Conservation (phyloP, 1,140 invertebrate species). For the Lepidurus packardi region DNA sequence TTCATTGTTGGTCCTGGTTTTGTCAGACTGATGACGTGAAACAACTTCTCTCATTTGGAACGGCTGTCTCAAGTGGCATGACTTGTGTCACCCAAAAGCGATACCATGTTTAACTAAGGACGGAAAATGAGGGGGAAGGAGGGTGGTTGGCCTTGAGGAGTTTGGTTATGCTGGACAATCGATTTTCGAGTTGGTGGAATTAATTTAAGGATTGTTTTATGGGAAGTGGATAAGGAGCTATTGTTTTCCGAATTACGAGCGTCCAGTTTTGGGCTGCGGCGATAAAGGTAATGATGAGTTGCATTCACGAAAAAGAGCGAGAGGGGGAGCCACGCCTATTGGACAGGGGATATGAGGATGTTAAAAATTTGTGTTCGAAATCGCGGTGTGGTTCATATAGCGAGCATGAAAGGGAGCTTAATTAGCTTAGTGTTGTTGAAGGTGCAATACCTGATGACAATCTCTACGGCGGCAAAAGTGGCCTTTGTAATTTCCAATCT, state of each 20-base stretch:
- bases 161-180: not conserved
- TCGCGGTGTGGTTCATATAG: not conserved
- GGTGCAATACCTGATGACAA: conserved; percentile 13
- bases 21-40: not conserved
- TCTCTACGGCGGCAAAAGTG: not conserved
- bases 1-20: not conserved
- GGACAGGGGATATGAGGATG: not conserved
- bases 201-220: not conserved
- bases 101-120: too few species aligned
- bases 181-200: not conserved
- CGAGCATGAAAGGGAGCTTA: conserved; percentile 10
- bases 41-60: not conserved
- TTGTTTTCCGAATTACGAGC: not conserved
- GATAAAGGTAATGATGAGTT: conserved; percentile 19
- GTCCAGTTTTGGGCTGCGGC: not conserved
- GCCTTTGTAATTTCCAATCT: conserved; percentile 9
- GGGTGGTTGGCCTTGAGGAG: not conserved
- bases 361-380: not conserved
- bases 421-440: conserved; percentile 14
- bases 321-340: conserved; percentile 2
- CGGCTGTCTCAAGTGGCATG: not conserved
- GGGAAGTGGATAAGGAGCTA: not conserved
- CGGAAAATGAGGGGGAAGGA: too few species aligned
- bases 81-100: too few species aligned
- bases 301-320: not conserved